phyloP scores from a whole-genome alignment of 2,888 invertebrate genomes.

The Tetramorium bicarinatum region DNA sequence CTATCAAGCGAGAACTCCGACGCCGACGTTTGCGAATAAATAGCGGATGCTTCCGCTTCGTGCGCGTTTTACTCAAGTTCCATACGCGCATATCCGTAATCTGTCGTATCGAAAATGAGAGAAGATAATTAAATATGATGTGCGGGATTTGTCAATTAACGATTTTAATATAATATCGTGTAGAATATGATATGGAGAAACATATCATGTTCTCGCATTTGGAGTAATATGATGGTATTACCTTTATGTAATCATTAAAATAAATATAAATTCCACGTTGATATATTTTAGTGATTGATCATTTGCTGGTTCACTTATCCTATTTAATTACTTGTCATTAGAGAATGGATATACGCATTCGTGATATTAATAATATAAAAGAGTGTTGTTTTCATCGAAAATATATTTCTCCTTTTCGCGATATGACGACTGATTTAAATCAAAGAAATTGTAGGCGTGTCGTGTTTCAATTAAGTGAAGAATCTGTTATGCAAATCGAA shows the following conservation, averaged over 20 bases:
- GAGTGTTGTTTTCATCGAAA: neutral
- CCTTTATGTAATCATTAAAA: slow-evolving; percentile 13
- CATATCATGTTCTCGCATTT: neutral
- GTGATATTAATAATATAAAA: neutral
- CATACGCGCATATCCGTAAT: neutral
- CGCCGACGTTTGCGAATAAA: slow-evolving; percentile 32
- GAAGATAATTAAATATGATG: slow-evolving; percentile 10
- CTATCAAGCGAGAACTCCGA: slow-evolving; percentile 36
- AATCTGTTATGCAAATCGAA: slow-evolving; percentile 55
- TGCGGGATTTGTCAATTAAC: slow-evolving; percentile 5
- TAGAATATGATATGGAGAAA: neutral
- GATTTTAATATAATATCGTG: neutral
- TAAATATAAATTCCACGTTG: slow-evolving; percentile 17
- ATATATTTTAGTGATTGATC: slow-evolving; percentile 19
- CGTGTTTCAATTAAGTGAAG: slow-evolving; percentile 52
- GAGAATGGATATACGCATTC: neutral
- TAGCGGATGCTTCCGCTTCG: slow-evolving; percentile 8
- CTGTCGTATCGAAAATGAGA: slow-evolving; percentile 1
- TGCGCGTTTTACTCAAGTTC: neutral
- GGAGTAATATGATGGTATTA: neutral
- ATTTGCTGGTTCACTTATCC: slow-evolving; percentile 16
- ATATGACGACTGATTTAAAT: slow-evolving; percentile 20
- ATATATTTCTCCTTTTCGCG: neutral
- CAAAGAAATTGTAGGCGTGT: slow-evolving; percentile 35
- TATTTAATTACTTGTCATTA: neutral